Base-by-base conservation (phyloP, 2,797 vertebrate species). In the Chiroxiphia lanceolata region DNA sequence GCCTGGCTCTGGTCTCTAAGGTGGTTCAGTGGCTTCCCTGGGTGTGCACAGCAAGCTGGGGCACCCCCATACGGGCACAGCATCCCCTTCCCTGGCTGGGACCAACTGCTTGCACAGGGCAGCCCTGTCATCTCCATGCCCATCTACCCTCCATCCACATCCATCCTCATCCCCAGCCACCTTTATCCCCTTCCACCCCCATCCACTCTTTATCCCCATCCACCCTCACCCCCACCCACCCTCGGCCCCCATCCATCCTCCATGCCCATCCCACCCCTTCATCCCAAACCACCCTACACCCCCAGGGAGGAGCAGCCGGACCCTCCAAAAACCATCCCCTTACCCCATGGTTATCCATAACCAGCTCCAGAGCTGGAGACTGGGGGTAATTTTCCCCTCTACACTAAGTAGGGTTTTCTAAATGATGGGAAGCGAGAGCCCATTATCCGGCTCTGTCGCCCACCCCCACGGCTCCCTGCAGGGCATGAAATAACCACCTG, bases 401-500 rank as follows among this genome's bases (percentile, higher is more conserved):
- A 36, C 75, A 38, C 93, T 76, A 50, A 90, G 85, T 4, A 74
- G 75, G 61, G 36, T 72, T 92, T 89, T 94, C 75, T 47, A 84
- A 77, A 45, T 33, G 90, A 83, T 72, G 89, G 79, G 79, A 92
- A 95, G 60, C 4, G 4, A 45, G 87, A 90, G 75, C 86, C 92
- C 94, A 94, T 96, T 93, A 94, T 82, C 72, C 5, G 0, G 23
- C 85, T 79, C 79, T 29, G 3, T 31, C 59, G 19, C 87, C 93
- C 89, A 92, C 91, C 91, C 95, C 96, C 81, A 47, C 63, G 54
- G 96, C 96, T 94, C 93, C 96, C 96, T 80, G 96, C 96, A 94
- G 96, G 96, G 96, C 94, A 96, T 79, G 89, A 95, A 96, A 95
- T 96, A 96, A 97, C 77, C 96, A 95, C 67, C 95, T 96, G 76